Evolutionary conservation across 2,797 vertebrate species (phyloP).

Genomic region (Lycodopsis pacificus): DNA sequence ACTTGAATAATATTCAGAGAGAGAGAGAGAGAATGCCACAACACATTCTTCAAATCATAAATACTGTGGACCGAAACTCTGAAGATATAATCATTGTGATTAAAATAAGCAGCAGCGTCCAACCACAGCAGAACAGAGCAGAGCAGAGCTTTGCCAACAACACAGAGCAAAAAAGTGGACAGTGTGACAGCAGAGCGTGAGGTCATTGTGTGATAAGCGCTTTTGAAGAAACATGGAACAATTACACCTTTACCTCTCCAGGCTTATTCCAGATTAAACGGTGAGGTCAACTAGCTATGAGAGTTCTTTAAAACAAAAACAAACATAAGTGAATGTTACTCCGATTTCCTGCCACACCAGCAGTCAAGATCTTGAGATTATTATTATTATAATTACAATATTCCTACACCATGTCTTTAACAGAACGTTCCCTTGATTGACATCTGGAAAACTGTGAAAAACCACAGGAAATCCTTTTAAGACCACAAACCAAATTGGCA

Average conservation of each 20-base stretch:
- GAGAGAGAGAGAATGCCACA: neutral
- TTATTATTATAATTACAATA: constrained; percentile 7
- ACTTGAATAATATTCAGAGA: constrained; percentile 1
- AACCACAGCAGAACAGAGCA: constrained; percentile 55
- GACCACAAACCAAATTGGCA: constrained; percentile 55
- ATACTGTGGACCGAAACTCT: constrained; percentile 5
- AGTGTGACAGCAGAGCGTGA: constrained; percentile 57
- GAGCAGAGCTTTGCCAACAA: constrained; percentile 44
- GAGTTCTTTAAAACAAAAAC: constrained; percentile 83
- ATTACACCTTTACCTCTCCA: constrained; percentile 83
- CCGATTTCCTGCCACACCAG: constrained; percentile 9
- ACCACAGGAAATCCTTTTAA: constrained; percentile 31
- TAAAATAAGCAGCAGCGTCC: constrained; percentile 48
- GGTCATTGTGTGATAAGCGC: constrained; percentile 55
- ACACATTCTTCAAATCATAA: neutral
- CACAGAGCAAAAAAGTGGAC: constrained; percentile 29
- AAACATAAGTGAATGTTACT: constrained; percentile 74
- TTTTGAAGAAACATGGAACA: constrained; percentile 43
- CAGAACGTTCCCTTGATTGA: constrained; percentile 41
- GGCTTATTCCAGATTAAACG: constrained; percentile 81
- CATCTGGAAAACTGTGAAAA: constrained; percentile 49
- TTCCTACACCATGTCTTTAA: constrained; percentile 11
- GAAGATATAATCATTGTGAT: constrained; percentile 1
- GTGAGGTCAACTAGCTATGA: constrained; percentile 84
- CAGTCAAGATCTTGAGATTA: constrained; percentile 33